Evolutionary conservation across 2,113 vertebrate genomes (phyloP).

Genomic region (cattle (Bos taurus)): DNA sequence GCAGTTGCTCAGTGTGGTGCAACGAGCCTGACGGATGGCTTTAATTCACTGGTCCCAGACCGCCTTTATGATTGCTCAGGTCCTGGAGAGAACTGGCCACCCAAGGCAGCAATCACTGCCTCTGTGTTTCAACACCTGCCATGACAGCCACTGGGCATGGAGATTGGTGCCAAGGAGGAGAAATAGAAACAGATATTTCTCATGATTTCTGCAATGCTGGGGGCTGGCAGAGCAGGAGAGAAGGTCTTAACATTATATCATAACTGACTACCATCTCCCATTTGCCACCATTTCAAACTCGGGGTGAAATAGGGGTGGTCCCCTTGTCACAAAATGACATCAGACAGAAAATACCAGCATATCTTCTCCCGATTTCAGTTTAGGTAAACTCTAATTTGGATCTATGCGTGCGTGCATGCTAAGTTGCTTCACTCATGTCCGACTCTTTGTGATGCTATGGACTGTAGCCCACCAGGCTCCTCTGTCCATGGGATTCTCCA

Average conservation of each 20-base stretch:
- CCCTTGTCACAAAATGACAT: not conserved
- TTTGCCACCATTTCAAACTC: not conserved
- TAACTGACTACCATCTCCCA: not conserved
- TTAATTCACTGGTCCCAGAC: conserved; percentile 82
- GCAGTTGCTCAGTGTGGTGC: conserved; percentile 65
- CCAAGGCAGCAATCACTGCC: conserved; percentile 81
- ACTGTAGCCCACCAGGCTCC: not conserved
- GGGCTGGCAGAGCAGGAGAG: not conserved
- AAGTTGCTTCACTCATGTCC: not conserved
- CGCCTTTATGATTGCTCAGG: conserved; percentile 78
- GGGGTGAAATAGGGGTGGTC: not conserved
- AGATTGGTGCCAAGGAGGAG: conserved; percentile 26
- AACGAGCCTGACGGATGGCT: conserved; percentile 81
- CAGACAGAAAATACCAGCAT: not conserved
- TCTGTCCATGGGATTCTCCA: not conserved
- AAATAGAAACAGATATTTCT: conserved; percentile 6
- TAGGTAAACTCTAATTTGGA: conserved; percentile 6
- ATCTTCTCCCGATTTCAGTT: not conserved
- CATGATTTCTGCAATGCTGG: not conserved
- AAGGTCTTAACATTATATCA: not conserved
- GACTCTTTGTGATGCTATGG: not conserved
- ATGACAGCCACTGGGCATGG: conserved; percentile 53
- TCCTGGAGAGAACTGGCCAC: conserved; percentile 72
- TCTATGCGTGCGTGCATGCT: not conserved
- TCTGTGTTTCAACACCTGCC: conserved; percentile 71